Conservation (phyloP, 1,140 invertebrate species). For the Archegozetes longisetosus region DNA sequence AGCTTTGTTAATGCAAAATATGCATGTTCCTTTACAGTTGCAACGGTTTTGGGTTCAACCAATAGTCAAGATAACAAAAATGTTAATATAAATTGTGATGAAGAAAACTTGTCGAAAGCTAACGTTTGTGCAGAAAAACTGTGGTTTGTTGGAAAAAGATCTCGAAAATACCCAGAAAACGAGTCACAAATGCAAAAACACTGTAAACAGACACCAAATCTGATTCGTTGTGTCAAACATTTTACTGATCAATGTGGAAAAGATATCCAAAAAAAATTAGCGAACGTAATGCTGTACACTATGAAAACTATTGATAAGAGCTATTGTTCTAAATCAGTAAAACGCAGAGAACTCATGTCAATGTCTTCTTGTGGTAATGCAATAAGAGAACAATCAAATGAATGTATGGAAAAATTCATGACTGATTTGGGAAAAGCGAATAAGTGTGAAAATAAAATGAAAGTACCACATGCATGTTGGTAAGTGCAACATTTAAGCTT, state of each 20-base stretch:
- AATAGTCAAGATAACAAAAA: background rate
- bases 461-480: conserved; percentile 8
- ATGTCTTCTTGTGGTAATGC: conserved; percentile 1
- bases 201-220: background rate
- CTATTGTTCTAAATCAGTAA: background rate
- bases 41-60: background rate
- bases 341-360: background rate
- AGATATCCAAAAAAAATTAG: background rate
- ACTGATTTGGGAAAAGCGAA: background rate
- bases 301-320: background rate
- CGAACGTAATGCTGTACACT: conserved; percentile 12
- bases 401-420: conserved; percentile 10
- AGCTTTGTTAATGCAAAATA: no score
- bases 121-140: conserved; percentile 9
- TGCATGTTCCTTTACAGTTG: no score
- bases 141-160: conserved; percentile 9
- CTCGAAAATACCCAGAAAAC: background rate
- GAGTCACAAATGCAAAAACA: conserved; percentile 1
- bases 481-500: no score
- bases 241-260: conserved; percentile 1
- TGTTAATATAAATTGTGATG: background rate
- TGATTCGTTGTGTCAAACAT: conserved; percentile 3
- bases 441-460: background rate
- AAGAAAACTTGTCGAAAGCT: background rate
- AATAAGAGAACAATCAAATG: background rate